A percentile compares a stretch with the other conserved stretches of the same genome.
These are phyloP conservation scores for Takifugu bimaculatus DNA, from an alignment of 2,113 vertebrate genomes.

Conservation along the genomic window DNA sequence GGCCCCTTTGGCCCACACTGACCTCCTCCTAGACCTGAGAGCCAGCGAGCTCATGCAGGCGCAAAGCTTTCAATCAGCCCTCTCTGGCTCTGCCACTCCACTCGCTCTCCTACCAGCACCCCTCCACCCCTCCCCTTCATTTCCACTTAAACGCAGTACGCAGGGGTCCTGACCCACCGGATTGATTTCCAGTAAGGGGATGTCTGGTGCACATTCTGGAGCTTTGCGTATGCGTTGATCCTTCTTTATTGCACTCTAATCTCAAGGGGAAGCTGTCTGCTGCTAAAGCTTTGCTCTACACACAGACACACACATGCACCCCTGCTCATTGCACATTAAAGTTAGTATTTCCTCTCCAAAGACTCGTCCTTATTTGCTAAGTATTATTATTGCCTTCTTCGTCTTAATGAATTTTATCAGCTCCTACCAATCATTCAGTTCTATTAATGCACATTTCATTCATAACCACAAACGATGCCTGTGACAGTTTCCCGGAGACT, in stretches of 20 bases:
- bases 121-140: slow-evolving; percentile 47
- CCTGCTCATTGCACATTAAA: slow-evolving; percentile 24
- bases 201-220: slow-evolving; percentile 55
- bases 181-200: slow-evolving; percentile 72
- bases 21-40: slow-evolving; percentile 32
- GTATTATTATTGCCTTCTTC: slow-evolving; percentile 43
- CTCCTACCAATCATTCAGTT: slow-evolving; percentile 25
- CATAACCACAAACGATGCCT: slow-evolving; percentile 29
- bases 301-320: slow-evolving; percentile 21
- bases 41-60: slow-evolving; percentile 31
- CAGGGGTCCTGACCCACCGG: slow-evolving; percentile 51
- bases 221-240: slow-evolving; percentile 62
- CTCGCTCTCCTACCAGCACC: neutral
- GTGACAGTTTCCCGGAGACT: slow-evolving; percentile 2
- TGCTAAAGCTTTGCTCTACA: slow-evolving; percentile 43
- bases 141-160: slow-evolving; percentile 62
- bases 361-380: slow-evolving; percentile 37
- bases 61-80: slow-evolving; percentile 48
- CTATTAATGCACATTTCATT: slow-evolving; percentile 54
- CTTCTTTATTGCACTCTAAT: slow-evolving; percentile 72
- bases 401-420: slow-evolving; percentile 50
- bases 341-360: slow-evolving; percentile 37
- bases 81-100: slow-evolving; percentile 19
- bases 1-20: slow-evolving; percentile 18
- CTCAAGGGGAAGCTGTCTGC: slow-evolving; percentile 53